Evolutionary conservation across 2,888 invertebrate species (phyloP).

Genomic region (Philonicus albiceps): DNA sequence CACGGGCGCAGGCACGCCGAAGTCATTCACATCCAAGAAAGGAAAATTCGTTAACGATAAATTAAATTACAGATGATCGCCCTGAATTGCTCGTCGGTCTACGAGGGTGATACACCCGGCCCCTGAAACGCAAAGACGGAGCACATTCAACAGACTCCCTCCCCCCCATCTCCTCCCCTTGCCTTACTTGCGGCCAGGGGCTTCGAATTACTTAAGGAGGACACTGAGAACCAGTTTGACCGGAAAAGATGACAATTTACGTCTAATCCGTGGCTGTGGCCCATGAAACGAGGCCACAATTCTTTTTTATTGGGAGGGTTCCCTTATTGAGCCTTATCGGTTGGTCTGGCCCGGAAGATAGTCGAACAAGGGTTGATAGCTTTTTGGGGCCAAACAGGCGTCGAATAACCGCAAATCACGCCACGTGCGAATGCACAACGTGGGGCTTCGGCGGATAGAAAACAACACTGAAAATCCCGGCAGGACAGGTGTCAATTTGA

Average conservation of each 20-base stretch:
- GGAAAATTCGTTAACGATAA: conserved; percentile 44
- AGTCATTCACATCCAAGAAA: conserved; percentile 20
- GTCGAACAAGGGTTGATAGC: conserved; percentile 13
- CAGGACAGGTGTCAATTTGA: conserved; percentile 38
- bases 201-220: background rate
- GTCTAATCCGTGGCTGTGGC: conserved; percentile 37
- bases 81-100: conserved; percentile 28
- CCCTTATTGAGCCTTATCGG: conserved; percentile 15
- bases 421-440: conserved; percentile 10
- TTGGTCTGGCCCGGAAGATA: conserved; percentile 26
- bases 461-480: background rate
- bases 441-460: background rate
- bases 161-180: too few species aligned
- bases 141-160: conserved; percentile 7
- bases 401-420: conserved; percentile 23
- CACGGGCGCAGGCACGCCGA: conserved; percentile 5
- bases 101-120: conserved; percentile 24
- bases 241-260: conserved; percentile 42
- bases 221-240: conserved; percentile 27
- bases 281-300: conserved; percentile 33
- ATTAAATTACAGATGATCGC: conserved; percentile 44
- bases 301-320: conserved; percentile 32
- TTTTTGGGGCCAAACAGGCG: background rate
- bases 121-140: background rate
- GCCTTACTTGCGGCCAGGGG: background rate